Percentiles rank a stretch among this genome's conserved stretches.
Conservation (phyloP, 2,113 vertebrate genomes). For the Malurus alboscapulatus region DNA sequence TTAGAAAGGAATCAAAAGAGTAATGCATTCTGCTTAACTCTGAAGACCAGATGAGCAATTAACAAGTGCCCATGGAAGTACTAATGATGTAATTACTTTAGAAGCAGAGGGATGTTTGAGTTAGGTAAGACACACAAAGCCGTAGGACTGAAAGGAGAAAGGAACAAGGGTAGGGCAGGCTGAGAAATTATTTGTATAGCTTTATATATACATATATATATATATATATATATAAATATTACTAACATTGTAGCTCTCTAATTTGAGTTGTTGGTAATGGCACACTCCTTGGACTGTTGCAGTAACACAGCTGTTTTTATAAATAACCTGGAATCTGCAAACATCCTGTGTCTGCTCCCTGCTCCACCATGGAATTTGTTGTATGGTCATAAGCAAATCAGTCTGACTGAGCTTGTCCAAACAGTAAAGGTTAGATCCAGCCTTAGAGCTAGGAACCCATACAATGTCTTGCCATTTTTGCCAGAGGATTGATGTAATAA, state of each 20-base stretch:
- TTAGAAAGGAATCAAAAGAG: background rate
- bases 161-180: background rate
- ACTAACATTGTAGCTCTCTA: background rate
- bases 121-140: background rate
- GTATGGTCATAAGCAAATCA: background rate
- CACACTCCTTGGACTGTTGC: background rate
- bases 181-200: background rate
- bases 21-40: background rate
- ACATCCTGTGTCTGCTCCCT: background rate
- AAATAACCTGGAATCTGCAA: background rate
- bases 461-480: background rate
- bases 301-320: background rate
- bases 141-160: background rate
- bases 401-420: background rate
- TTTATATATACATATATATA: background rate
- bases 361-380: background rate
- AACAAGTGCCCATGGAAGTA: background rate
- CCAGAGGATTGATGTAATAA: background rate
- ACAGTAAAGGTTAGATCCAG: background rate
- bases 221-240: fast-evolving
- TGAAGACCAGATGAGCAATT: background rate
- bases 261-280: background rate
- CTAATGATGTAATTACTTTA: background rate
- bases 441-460: background rate
- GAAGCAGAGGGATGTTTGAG: background rate